Evolutionary conservation across 2,888 invertebrate genomes (phyloP).

Genomic region (Ashinkailepas kermadecensis): DNA sequence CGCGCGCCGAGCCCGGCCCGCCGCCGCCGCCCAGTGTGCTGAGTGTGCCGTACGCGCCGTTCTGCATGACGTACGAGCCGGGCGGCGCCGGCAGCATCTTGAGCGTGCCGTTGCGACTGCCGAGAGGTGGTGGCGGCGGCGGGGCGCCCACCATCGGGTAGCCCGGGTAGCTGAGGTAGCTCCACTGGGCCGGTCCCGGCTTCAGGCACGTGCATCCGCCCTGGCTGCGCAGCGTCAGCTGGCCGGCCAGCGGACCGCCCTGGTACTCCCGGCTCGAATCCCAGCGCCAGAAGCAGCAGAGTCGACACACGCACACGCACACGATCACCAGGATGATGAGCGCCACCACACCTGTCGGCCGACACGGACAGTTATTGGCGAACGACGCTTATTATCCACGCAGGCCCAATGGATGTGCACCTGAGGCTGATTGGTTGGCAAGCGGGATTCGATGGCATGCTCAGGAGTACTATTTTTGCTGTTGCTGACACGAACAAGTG

Average conservation of each 20-base stretch:
- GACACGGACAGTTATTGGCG: too few relatives aligned
- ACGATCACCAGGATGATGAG: slow-evolving; percentile 82
- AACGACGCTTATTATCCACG: too few relatives aligned
- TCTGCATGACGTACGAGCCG: slow-evolving; percentile 7
- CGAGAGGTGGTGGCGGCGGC: slow-evolving; percentile 33
- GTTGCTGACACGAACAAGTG: too few relatives aligned
- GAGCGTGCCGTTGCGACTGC: slow-evolving; percentile 36
- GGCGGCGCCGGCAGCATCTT: slow-evolving; percentile 39
- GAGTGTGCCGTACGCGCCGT: slow-evolving; percentile 26
- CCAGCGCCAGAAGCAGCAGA: slow-evolving; percentile 47
- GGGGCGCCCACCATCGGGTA: slow-evolving; percentile 40
- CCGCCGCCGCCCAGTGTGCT: slow-evolving; percentile 33
- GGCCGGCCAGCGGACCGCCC: slow-evolving; percentile 55
- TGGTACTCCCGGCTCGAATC: slow-evolving; percentile 51
- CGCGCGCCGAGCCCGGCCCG: slow-evolving; percentile 45
- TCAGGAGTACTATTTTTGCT: too few relatives aligned
- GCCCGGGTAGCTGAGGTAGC: slow-evolving; percentile 36
- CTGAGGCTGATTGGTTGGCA: too few relatives aligned
- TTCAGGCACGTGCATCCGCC: slow-evolving; percentile 51
- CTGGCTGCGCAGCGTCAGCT: slow-evolving; percentile 37
- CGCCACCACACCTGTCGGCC: slow-evolving; percentile 60
- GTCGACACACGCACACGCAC: slow-evolving; percentile 72
- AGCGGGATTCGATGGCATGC: too few relatives aligned
- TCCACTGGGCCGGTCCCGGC: slow-evolving; percentile 36
- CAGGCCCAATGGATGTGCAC: too few relatives aligned